These are phyloP conservation scores for Brachionus asplanchnoidis DNA, from an alignment of 1,140 invertebrate species.

Conservation along the genomic window DNA sequence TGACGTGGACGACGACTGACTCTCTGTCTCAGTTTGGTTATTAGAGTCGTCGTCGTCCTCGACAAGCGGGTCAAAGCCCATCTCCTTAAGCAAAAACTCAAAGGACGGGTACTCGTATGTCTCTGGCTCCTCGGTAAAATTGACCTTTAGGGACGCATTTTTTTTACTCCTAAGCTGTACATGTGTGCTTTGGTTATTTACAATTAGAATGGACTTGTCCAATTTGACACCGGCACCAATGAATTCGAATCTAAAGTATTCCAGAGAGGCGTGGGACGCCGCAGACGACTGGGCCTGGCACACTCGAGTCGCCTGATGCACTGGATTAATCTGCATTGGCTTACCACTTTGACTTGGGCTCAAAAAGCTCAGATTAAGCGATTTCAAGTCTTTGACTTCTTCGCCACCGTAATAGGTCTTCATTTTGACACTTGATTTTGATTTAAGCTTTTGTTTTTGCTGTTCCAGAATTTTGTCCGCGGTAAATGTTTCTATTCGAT, in stretches of 20 bases:
- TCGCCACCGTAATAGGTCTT: conserved; percentile 38
- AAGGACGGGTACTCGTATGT: conserved; percentile 40
- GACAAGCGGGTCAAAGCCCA: conserved; percentile 24
- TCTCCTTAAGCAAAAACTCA: conserved; percentile 15
- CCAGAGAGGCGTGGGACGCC: neutral
- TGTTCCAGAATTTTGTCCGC: conserved; percentile 6
- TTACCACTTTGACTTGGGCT: neutral
- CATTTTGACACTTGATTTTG: conserved; percentile 41
- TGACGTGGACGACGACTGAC: conserved; percentile 4
- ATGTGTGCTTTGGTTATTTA: neutral
- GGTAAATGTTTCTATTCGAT: neutral
- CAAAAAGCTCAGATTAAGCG: neutral
- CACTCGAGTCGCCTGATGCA: neutral
- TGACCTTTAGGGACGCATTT: neutral
- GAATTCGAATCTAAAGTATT: conserved; percentile 39
- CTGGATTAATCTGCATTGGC: conserved; percentile 18
- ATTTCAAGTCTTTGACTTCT: conserved; percentile 26
- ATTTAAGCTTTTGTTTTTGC: conserved; percentile 25
- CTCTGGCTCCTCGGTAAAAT: conserved; percentile 25
- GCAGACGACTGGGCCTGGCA: neutral
- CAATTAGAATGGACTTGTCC: conserved; percentile 37
- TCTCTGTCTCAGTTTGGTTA: neutral
- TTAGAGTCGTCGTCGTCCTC: neutral
- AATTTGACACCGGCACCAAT: conserved; percentile 41
- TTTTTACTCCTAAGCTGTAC: neutral